Percentiles rank a stretch among this genome's conserved stretches.
Conservation (phyloP, 2,113 vertebrate genomes). For the Oryzias melastigma region DNA sequence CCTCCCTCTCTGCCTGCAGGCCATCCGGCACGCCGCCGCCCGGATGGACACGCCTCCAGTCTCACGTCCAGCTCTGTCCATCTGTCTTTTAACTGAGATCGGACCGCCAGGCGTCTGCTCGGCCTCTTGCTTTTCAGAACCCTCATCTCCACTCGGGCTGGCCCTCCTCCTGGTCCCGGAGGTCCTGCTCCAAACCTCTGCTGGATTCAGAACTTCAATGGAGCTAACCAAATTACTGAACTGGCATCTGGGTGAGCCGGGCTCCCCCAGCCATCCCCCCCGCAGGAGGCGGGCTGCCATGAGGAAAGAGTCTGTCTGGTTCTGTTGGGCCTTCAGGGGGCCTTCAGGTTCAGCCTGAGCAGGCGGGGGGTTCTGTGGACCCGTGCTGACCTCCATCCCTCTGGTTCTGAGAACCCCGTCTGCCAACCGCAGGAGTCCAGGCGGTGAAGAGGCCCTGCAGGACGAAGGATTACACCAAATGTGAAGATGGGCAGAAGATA, state of each 20-base stretch:
- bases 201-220: neutral
- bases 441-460: neutral
- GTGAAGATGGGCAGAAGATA: neutral
- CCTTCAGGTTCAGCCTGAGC: neutral
- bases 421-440: neutral
- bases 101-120: neutral
- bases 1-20: conserved; percentile 10
- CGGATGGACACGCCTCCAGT: neutral
- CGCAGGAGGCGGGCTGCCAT: conserved; percentile 48
- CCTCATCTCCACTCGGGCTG: neutral
- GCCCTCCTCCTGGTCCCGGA: neutral
- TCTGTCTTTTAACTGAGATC: accelerated
- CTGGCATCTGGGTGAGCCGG: neutral
- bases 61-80: neutral
- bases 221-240: neutral
- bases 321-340: neutral
- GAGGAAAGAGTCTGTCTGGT: conserved; percentile 40
- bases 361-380: neutral
- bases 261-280: conserved; percentile 24
- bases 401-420: neutral
- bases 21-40: conserved; percentile 21
- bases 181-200: neutral
- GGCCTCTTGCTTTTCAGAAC: neutral
- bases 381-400: conserved; percentile 9
- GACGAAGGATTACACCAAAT: neutral